A percentile compares a stretch with the other conserved stretches of the same genome.
These are phyloP conservation scores for Ectropis crepuscularia DNA, from an alignment of 2,888 invertebrate genomes.

Conservation along the genomic window DNA sequence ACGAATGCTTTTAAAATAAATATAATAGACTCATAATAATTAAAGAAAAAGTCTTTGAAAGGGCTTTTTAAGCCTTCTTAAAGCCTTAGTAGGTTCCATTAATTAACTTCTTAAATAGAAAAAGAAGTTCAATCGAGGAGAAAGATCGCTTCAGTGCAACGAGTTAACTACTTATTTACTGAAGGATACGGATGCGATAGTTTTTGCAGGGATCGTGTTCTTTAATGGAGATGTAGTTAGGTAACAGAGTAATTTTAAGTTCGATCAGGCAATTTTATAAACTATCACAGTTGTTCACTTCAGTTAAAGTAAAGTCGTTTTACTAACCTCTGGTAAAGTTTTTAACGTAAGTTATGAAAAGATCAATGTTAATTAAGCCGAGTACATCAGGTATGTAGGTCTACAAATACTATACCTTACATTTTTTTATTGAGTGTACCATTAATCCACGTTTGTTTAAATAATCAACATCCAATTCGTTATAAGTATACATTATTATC, in stretches of 20 bases:
- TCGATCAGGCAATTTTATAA: too few relatives aligned
- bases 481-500: too few relatives aligned
- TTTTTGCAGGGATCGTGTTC: constrained; percentile 11
- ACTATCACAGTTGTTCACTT: too few relatives aligned
- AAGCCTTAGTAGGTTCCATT: constrained; percentile 48
- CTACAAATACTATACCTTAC: too few relatives aligned
- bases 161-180: constrained; percentile 35
- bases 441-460: too few relatives aligned
- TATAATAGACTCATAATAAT: background rate
- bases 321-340: too few relatives aligned
- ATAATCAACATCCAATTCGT: too few relatives aligned
- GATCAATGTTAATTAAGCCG: too few relatives aligned
- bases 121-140: constrained; percentile 44
- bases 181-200: constrained; percentile 19
- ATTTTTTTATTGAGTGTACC: too few relatives aligned
- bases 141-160: constrained; percentile 39
- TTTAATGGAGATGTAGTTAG: background rate
- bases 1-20: background rate
- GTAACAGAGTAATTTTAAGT: background rate
- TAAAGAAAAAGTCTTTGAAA: background rate
- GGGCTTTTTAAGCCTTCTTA: constrained; percentile 11
- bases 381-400: too few relatives aligned
- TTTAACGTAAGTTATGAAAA: too few relatives aligned
- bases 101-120: constrained; percentile 55
- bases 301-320: too few relatives aligned